Conservation (phyloP, 2,888 invertebrate genomes). For the Chalcis sispes region DNA sequence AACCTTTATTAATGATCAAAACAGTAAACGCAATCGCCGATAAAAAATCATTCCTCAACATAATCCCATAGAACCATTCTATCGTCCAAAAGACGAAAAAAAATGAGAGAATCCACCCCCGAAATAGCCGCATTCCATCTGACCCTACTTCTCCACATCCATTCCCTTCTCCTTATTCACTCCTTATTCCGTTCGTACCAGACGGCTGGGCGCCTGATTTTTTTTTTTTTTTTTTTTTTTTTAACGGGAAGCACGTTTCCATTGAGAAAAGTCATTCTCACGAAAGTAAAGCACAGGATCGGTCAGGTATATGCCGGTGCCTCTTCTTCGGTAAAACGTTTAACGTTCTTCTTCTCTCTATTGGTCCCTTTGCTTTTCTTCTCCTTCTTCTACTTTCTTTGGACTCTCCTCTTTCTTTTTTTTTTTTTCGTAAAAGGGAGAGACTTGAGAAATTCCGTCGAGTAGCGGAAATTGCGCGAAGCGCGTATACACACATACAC, state of each 20-base stretch:
- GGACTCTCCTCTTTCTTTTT: conserved; percentile 2
- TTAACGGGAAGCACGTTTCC: conserved; percentile 45
- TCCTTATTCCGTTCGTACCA: conserved; percentile 42
- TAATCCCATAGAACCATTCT: neutral
- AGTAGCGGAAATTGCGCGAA: conserved; percentile 45
- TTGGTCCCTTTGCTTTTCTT: conserved; percentile 4
- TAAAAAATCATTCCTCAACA: neutral
- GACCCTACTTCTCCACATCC: neutral
- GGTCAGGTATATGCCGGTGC: conserved; percentile 34
- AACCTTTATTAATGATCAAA: neutral
- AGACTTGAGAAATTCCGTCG: conserved; percentile 36
- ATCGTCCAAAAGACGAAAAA: neutral
- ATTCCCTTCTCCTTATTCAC: neutral
- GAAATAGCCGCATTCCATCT: conserved; percentile 58
- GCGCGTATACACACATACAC: too few relatives aligned
- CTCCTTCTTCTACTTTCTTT: conserved; percentile 17
- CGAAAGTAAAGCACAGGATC: conserved; percentile 51
- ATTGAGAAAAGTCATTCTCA: conserved; percentile 58
- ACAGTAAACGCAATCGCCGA: neutral
- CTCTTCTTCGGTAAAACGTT: conserved; percentile 22
- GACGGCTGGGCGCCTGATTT: conserved; percentile 63
- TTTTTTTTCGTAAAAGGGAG: conserved; percentile 29
- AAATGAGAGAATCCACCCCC: conserved; percentile 60
- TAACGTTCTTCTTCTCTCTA: conserved; percentile 34
- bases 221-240: conserved; percentile 22